phyloP scores from a whole-genome alignment of 1,140 invertebrate species.

The Scaptomyza montana region DNA sequence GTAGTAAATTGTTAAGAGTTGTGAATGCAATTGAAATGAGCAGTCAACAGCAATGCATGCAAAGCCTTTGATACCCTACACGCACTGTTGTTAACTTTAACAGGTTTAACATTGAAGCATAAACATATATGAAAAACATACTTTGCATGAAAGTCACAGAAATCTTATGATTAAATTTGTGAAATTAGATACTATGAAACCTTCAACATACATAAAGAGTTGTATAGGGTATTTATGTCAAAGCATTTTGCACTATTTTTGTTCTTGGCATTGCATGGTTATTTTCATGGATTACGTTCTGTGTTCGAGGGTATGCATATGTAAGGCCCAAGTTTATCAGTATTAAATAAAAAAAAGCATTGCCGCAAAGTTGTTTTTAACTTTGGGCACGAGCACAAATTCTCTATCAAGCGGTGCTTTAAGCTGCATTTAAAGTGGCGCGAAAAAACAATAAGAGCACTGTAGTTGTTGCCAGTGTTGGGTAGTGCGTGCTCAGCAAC shows the following conservation, averaged over 20 bases:
- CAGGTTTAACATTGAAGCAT: too few species aligned
- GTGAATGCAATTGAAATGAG: slow-evolving; percentile 73
- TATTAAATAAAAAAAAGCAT: slow-evolving; percentile 71
- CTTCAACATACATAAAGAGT: not conserved
- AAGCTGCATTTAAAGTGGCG: slow-evolving; percentile 53
- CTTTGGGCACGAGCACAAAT: slow-evolving; percentile 7
- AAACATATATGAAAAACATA: too few species aligned
- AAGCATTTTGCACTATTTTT: not conserved
- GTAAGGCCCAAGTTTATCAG: slow-evolving; percentile 64
- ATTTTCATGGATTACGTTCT: slow-evolving; percentile 39
- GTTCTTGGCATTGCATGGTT: slow-evolving; percentile 9
- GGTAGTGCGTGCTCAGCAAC: slow-evolving; percentile 54
- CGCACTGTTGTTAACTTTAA: not conserved
- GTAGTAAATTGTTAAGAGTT: slow-evolving; percentile 62
- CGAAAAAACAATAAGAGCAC: slow-evolving; percentile 9
- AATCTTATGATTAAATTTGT: not conserved
- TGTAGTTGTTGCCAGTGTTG: slow-evolving; percentile 19
- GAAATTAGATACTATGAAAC: not conserved
- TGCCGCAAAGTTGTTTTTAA: slow-evolving; percentile 54
- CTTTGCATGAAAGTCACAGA: too few species aligned
- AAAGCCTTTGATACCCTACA: slow-evolving; percentile 33
- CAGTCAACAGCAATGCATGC: slow-evolving; percentile 34
- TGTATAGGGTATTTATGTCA: not conserved
- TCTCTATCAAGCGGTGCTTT: slow-evolving; percentile 35
- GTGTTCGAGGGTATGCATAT: slow-evolving; percentile 28